Evolutionary conservation across 2,113 vertebrate species (phyloP).

Genomic region (Chionomys nivalis): DNA sequence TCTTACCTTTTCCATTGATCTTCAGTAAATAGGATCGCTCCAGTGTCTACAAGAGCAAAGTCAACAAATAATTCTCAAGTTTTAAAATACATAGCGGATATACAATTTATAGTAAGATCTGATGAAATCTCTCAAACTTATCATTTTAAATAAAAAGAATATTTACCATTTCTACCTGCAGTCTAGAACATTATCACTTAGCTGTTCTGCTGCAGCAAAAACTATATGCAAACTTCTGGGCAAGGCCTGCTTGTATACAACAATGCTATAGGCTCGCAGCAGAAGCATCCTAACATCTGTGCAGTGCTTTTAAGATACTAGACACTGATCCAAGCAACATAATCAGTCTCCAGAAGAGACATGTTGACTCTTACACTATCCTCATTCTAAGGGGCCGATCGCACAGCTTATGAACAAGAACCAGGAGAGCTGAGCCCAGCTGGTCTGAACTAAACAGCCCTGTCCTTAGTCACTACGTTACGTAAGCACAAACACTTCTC

Average conservation of each 20-base stretch:
- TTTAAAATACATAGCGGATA: constrained; percentile 47
- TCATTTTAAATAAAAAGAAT: constrained; percentile 59
- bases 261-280: background rate
- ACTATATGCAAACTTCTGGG: background rate
- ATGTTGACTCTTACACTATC: constrained; percentile 35
- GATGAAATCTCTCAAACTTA: constrained; percentile 48
- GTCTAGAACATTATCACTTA: background rate
- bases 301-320: background rate
- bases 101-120: constrained; percentile 45
- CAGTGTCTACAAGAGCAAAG: constrained; percentile 88
- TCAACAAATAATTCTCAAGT: background rate
- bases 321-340: background rate
- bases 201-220: constrained; percentile 13
- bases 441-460: background rate
- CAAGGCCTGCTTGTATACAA: background rate
- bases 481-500: background rate
- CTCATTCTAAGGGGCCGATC: background rate
- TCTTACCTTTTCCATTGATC: constrained; percentile 96
- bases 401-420: constrained; percentile 32
- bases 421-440: background rate
- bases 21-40: constrained; percentile 97
- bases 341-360: constrained; percentile 30
- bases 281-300: background rate
- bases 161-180: constrained; percentile 43
- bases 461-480: background rate